A percentile compares a stretch with the other conserved stretches of the same genome.
phyloP scores from a whole-genome alignment of 2,113 vertebrate species.

The Rhinopomastus cyanomelas region DNA sequence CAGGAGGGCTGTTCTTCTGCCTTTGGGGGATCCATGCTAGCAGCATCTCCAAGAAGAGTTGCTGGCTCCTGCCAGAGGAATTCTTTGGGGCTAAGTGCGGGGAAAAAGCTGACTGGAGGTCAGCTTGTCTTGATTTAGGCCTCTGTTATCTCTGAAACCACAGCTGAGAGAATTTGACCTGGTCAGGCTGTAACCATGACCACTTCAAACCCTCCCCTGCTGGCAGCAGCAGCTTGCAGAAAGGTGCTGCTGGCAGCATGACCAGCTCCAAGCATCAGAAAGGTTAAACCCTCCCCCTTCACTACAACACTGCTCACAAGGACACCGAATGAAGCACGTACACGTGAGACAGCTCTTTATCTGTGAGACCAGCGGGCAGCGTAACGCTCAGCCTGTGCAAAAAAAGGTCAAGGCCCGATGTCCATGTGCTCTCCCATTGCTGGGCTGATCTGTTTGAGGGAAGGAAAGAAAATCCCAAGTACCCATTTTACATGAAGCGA shows the following conservation, averaged over 20 bases:
- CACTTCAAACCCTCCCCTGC: not conserved
- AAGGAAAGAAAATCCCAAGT: not conserved
- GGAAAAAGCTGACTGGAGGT: not conserved
- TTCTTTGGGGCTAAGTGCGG: not conserved
- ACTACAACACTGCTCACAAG: not conserved
- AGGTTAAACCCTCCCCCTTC: not conserved
- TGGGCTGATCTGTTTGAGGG: not conserved
- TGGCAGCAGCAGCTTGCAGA: not conserved
- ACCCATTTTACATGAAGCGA: fast-evolving
- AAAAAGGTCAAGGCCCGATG: not conserved
- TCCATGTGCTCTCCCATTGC: not conserved
- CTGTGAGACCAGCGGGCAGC: not conserved
- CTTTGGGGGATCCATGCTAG: not conserved
- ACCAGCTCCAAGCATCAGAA: not conserved
- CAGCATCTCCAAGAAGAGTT: not conserved
- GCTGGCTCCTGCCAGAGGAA: not conserved
- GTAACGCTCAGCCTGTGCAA: not conserved
- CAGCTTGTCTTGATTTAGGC: not conserved
- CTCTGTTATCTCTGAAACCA: not conserved
- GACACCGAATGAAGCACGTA: not conserved
- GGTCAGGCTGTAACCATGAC: not conserved
- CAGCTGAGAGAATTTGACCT: not conserved
- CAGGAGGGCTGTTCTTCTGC: not conserved
- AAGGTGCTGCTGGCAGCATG: not conserved
- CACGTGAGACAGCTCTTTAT: not conserved